Base-by-base conservation (phyloP, 1,140 invertebrate species). In the Bombus huntii region DNA sequence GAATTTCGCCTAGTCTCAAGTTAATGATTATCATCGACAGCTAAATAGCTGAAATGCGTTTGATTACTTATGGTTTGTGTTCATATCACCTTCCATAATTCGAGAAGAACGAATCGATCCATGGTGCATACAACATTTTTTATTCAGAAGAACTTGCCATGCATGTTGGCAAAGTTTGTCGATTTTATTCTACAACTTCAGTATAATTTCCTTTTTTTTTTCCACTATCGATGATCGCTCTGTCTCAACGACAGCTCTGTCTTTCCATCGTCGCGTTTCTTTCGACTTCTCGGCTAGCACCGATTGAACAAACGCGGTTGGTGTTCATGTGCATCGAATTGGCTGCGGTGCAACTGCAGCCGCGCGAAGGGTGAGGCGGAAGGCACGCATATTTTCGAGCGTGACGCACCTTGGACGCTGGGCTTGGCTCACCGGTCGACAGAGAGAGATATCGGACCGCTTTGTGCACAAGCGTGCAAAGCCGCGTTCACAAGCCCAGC, bases 331-430 rank as follows among this genome's bases (percentile, higher is more conserved):
- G 53, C 22, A n/a, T 59, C 57, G 75, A 85, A 85, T 85, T 85
- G 75, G 83, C 53, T 22, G 74, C 65, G 62, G 73, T 75, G 39
- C 53, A 42, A 62, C 57, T 22, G 57, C 37, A 59, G 53, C 75
- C 37, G 31, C 37, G 31, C 83, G 59, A 77, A 89, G 88, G 81
- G 82, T 65, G 88, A 89, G 81, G 87, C 89, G 89, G 89, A 90
- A 89, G 79, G 86, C 83, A 87, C 88, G 90, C 91, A 92, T 91
- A 92, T 92, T 93, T 92, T 87, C 90, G 87, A 91, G 88, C 92
- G 91, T 92, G 92, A 92, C 91, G 89, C 90, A 91, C 89, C 89
- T 91, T 87, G 87, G 83, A 78, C 90, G 87, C 90, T 91, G 90
- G 87, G 90, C 88, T 91, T 89, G 90, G 89, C 87, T 91, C 81